Base-by-base conservation (phyloP, 35 echinoderm and acorn worm species). In the Apostichopus parvimensis region DNA sequence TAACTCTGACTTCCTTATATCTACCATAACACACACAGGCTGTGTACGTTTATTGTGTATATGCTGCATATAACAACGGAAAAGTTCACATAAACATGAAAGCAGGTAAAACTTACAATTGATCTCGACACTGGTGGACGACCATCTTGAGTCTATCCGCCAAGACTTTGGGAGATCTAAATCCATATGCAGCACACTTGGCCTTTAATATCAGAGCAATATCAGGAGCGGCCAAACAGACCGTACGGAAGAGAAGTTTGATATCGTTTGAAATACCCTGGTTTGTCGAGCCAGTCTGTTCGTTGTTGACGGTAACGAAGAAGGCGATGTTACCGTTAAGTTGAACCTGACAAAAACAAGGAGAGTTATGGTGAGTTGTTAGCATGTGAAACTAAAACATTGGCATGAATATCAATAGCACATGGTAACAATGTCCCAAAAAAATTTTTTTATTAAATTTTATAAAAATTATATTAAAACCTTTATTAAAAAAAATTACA, bases 121-220 rank as follows among this genome's bases (percentile, higher is more conserved):
- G 97, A 26, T 99, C 97, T 28, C 92, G 96, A 92, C 97, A 99
- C 80, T 96, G 97, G 57, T 99, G 93, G 54, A 91, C 95, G 4
- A 99, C 92, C 87, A 99, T 96, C 95, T 99, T 96, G 5, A 99
- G 91, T 14, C 97, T 65, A 80, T 99, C 97, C 0, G 97, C 97
- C 34, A 99, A 88, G 24, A 96, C 91, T 80, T 94, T 94, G 1
- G 97, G 97, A 15, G 95, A 94, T 58, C 95, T 88, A 82, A 99
- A 99, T 54, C 97, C 97, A 77, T 92, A 96, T 17, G 95, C 93
- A 11, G 97, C 95, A 73, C 97, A 99, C 12, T 94, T 94, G 15
- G 97, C 95, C 91, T 95, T 99, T 14, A 99, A 70, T 76, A 99
- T 99, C 52, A 96, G 71, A 85, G 97, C 94, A n/a, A 94, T 90